A percentile compares a stretch with the other conserved stretches of the same genome.
Conservation (phyloP, 2,113 vertebrate genomes). For the Corythaixoides concolor region DNA sequence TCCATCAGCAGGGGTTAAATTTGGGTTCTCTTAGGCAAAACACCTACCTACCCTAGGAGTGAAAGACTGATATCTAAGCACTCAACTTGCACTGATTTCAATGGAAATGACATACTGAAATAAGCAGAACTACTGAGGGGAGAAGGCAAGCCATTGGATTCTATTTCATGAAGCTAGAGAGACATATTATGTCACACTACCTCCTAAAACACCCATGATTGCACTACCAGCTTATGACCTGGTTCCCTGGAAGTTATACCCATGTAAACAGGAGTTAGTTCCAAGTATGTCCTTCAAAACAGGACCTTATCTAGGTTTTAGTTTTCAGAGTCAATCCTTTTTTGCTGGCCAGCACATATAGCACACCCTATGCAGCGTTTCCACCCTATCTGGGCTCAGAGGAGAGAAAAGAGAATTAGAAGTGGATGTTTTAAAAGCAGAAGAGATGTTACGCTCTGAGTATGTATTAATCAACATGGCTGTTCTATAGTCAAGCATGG, state of each 20-base stretch:
- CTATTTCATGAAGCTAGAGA: neutral
- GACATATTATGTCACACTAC: neutral
- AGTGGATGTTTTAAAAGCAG: neutral
- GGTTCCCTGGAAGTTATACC: neutral
- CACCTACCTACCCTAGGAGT: neutral
- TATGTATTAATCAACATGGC: neutral
- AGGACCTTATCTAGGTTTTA: neutral
- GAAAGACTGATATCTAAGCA: neutral
- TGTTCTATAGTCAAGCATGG: neutral
- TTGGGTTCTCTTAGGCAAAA: neutral
- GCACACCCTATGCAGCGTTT: neutral
- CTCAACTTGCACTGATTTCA: neutral
- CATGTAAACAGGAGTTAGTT: neutral
- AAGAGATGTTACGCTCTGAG: neutral
- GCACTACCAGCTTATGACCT: neutral
- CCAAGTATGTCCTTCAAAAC: neutral
- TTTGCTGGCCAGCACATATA: neutral
- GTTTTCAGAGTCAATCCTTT: neutral
- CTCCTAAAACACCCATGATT: neutral
- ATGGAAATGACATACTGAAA: neutral
- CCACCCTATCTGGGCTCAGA: neutral
- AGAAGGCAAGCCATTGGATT: neutral
- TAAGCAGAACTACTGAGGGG: neutral
- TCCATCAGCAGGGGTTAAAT: neutral
- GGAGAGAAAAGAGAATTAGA: neutral